Evolutionary conservation across 2,113 vertebrate species (phyloP), one percentile per base, ranked within the genome.

Genomic region (Papio anubis): DNA sequence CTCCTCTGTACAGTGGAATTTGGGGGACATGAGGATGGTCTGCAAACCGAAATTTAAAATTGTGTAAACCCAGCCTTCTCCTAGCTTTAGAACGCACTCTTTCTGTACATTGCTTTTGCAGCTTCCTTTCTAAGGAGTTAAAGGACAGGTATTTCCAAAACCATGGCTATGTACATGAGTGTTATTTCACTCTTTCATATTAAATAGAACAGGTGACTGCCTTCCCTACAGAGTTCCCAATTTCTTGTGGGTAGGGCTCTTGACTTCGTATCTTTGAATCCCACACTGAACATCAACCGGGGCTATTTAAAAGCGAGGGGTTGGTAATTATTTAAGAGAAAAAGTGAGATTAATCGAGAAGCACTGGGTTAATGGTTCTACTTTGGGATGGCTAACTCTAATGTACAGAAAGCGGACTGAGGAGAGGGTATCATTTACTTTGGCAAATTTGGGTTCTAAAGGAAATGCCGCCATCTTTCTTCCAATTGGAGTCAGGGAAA

Each of bases 381-480:
- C 70, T 90, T 40, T 40, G 73, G 70, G 45, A 82, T 38, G 38
- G 79, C 73, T 80, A 68, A 80, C 64, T 82, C 30, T 70, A 80
- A 35, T 6, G 13, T 20, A 90, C 18, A 72, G 66, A 73, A 93
- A 95, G 27, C 68, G 73, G 40, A 89, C 55, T 20, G 55, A 89
- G 80, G 43, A 92, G 45, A 48, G 30, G 55, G 40, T 50, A 45
- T 25, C 94, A 96, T 87, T 98, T 98, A 99, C 99, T 99, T 99
- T 99, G 73, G 99, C 99, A 91, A 99, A 99, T 97, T 99, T 99
- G 38, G 99, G 99, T 89, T 99, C 99, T 97, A 99, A 98, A 3
- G 99, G 99, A 97, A 99, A 99, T 81, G 99, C 99, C 11, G 99
- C 99, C 99, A 99, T 99, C 98, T 99, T 99, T 97, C 98, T 99